Conservation (phyloP, 1,140 invertebrate genomes). For the Drosophila ironensis region DNA sequence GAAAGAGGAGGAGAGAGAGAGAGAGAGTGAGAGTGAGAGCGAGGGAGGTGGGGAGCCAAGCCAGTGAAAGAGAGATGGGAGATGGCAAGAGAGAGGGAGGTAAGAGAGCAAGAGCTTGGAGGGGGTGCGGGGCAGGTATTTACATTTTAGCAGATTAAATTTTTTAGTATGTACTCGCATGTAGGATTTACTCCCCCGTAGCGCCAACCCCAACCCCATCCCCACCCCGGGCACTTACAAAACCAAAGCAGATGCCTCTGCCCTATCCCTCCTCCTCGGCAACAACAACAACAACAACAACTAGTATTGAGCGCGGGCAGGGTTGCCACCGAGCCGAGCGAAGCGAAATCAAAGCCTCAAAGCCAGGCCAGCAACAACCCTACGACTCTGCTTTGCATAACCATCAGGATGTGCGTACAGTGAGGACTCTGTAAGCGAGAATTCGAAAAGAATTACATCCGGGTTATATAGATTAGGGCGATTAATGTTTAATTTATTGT, state of each 20-base stretch:
- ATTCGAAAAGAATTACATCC: no score
- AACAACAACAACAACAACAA: constrained; percentile 31
- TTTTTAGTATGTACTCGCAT: constrained; percentile 55
- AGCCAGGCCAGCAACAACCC: constrained; percentile 57
- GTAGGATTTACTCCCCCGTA: constrained; percentile 10
- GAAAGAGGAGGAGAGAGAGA: no score
- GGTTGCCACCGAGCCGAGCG: constrained; percentile 39
- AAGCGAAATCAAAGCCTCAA: constrained; percentile 66
- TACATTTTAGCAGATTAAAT: constrained; percentile 75
- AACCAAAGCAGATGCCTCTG: constrained; percentile 1
- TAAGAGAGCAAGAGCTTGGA: neutral
- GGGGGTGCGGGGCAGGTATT: constrained; percentile 34
- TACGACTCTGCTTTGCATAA: constrained; percentile 72
- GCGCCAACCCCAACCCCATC: neutral
- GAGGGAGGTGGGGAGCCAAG: no score
- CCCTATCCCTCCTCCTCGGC: neutral
- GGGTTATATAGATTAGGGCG: neutral
- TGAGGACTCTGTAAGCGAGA: neutral
- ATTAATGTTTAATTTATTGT: neutral
- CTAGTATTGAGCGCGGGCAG: constrained; percentile 66
- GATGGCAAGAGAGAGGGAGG: no score
- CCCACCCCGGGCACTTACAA: neutral
- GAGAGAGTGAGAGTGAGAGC: no score
- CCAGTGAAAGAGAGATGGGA: no score
- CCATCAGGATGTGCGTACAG: constrained; percentile 31